Evolutionary conservation across 2,113 vertebrate genomes (phyloP).

Genomic region (Pluvialis apricaria): DNA sequence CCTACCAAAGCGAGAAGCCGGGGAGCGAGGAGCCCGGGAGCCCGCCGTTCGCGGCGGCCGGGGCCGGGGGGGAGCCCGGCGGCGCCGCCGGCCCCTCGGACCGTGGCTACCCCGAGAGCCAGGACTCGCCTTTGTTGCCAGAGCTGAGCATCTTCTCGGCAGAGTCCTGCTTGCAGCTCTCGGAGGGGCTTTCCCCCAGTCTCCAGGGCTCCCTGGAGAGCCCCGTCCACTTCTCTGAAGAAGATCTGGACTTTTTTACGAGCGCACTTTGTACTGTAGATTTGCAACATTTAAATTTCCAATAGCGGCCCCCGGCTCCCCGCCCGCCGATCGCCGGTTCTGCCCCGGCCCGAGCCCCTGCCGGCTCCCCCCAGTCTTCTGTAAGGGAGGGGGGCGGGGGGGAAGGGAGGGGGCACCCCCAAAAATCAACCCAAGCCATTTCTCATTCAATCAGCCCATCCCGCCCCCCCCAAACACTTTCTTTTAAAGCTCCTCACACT

Average conservation of each 20-base stretch:
- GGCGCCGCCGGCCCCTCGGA: conserved; percentile 30
- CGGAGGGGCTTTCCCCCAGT: conserved; percentile 75
- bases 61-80: conserved; percentile 43
- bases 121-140: conserved; percentile 73
- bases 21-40: conserved; percentile 49
- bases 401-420: background rate
- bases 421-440: background rate
- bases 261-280: conserved; percentile 92
- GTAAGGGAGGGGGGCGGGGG: too few species aligned
- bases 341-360: background rate
- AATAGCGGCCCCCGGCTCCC: background rate
- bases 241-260: conserved; percentile 91
- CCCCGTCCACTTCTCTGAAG: conserved; percentile 88
- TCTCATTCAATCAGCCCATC: background rate
- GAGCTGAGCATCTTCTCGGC: conserved; percentile 79
- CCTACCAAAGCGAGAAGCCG: conserved; percentile 6
- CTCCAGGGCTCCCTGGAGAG: conserved; percentile 82
- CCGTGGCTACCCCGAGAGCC: conserved; percentile 68
- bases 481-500: background rate
- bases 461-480: background rate
- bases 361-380: background rate
- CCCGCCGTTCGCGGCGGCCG: conserved; percentile 34
- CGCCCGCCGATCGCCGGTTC: background rate
- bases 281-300: conserved; percentile 85
- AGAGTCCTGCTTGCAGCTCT: conserved; percentile 79